Conservation (phyloP, 2,797 vertebrate species). For the Alosa sapidissima region DNA sequence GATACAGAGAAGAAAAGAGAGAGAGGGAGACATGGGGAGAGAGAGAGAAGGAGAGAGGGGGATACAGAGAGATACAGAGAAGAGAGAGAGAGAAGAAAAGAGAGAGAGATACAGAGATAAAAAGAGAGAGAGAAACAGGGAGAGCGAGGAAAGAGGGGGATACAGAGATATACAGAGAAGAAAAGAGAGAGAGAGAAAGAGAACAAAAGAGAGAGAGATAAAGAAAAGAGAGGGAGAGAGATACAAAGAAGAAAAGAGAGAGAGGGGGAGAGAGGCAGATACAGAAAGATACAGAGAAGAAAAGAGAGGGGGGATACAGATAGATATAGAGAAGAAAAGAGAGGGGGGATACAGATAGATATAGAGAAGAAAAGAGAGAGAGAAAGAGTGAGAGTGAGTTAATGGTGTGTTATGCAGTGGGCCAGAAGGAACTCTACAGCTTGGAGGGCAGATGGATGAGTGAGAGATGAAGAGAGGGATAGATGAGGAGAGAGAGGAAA, state of each 20-base stretch:
- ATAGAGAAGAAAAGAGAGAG: neutral
- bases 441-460: conserved; percentile 6
- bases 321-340: neutral
- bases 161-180: neutral
- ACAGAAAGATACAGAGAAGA: too few relatives aligned
- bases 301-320: neutral
- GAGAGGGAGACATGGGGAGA: neutral
- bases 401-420: neutral
- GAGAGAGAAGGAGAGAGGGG: neutral
- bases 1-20: neutral
- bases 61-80: neutral
- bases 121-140: neutral
- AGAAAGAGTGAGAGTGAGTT: neutral
- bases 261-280: neutral
- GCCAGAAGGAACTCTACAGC: conserved; percentile 4
- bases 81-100: neutral
- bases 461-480: neutral
- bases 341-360: neutral
- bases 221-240: neutral
- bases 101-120: too few relatives aligned
- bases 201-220: neutral
- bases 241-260: neutral
- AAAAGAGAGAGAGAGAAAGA: neutral
- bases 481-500: neutral
- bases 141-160: neutral